Evolutionary conservation across 2,113 vertebrate genomes (phyloP).

Genomic region (Oxyura jamaicensis): DNA sequence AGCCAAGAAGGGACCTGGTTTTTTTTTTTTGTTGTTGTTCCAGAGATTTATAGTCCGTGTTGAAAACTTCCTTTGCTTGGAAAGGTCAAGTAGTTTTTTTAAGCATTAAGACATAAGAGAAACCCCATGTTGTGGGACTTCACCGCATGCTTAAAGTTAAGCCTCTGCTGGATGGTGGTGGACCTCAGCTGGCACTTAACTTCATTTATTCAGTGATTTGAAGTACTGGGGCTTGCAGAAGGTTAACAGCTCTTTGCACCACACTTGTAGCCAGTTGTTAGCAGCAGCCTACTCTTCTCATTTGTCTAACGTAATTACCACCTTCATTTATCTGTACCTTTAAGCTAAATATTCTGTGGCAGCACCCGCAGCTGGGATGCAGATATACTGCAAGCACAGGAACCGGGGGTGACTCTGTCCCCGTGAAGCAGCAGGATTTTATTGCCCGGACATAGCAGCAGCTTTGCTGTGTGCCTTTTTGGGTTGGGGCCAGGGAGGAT

Average conservation of each 20-base stretch:
- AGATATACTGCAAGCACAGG: rapidly evolving
- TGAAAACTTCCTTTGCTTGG: not conserved
- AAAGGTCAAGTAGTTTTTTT: not conserved
- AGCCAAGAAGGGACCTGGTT: not conserved
- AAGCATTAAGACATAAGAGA: not conserved
- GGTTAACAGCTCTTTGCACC: not conserved
- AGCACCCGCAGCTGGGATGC: not conserved
- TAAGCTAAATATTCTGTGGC: not conserved
- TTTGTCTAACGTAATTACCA: not conserved
- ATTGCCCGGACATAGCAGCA: not conserved
- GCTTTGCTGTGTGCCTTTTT: not conserved
- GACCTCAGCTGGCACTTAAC: not conserved
- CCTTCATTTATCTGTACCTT: not conserved
- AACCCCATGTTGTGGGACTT: not conserved
- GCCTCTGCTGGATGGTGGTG: not conserved
- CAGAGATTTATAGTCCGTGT: not conserved
- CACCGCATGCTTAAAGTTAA: not conserved
- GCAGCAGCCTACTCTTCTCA: not conserved
- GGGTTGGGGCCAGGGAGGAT: no score
- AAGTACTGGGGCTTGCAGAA: not conserved
- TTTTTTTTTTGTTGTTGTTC: not conserved
- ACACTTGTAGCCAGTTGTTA: rapidly evolving
- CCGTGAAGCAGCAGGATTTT: not conserved
- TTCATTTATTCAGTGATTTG: not conserved
- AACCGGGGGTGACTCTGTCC: no score